Evolutionary conservation across 2,113 vertebrate species (phyloP), one percentile per base, ranked within the genome.

Genomic region (Gorsachius goisagi): DNA sequence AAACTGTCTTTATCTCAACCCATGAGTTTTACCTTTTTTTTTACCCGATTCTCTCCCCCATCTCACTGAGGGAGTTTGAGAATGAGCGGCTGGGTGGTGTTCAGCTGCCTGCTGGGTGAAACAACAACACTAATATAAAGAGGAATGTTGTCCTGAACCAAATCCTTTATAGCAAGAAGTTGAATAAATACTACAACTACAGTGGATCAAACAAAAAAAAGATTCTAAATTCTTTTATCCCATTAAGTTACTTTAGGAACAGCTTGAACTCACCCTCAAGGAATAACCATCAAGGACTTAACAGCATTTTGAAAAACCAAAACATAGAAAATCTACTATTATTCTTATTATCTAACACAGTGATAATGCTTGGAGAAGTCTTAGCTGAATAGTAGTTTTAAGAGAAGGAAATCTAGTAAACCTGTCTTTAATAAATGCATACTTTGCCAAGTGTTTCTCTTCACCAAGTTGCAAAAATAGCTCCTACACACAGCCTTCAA

Each of bases 361-460:
- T 79, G 66, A 55, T 72, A 91, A 85, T 63, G 56, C 67, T 88
- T 87, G 45, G 44, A 94, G 77, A 97, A 93, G 75, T 92, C 50
- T 88, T 85, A 55, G 78, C 72, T 90, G 83, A 87, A 77, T 3
- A 67, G 45, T 37, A 59, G 37, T 83, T 94, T 91, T 47, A 89
- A 86, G 52, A 67, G 67, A 92, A 93, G 45, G 49, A 95, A 95
- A 91, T 76, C 74, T 68, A 95, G 66, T 83, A 89, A 95, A 47
- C 23, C 50, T 77, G 63, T 73, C 53, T 88, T 85, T 73, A 94
- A 90, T 82, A 95, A 85, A 79, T 20, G 59, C 39, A 44, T 44
- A 74, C 33, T 97, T 82, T 49, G 63, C 63, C 71, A 94, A 96
- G 55, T 64, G 60, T 60, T 85, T 77, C 59, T 90, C 68, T 59